phyloP scores from a whole-genome alignment of 2,797 vertebrate genomes.

The Leptatherina wallacei region DNA sequence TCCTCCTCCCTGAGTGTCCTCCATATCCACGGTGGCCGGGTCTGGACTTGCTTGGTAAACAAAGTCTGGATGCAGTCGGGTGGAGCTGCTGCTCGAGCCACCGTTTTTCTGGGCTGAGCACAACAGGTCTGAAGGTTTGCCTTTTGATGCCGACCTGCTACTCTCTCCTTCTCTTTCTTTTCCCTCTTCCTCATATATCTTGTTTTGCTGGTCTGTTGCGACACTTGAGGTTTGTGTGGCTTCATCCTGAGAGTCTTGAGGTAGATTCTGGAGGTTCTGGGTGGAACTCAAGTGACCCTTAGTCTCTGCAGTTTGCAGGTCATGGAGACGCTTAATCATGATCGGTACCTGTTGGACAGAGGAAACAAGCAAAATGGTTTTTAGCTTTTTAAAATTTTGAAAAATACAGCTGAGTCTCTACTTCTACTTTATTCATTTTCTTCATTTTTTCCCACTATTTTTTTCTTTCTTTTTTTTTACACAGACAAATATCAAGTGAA shows the following conservation, averaged over 20 bases:
- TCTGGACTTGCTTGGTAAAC: constrained; percentile 58
- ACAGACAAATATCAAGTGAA: background rate
- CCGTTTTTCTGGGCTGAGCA: constrained; percentile 83
- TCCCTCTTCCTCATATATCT: background rate
- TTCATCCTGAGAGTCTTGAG: constrained; percentile 85
- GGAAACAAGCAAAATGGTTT: background rate
- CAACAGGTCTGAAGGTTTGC: constrained; percentile 37
- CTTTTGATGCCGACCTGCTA: background rate
- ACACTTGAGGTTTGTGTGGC: constrained; percentile 48
- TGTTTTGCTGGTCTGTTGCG: background rate
- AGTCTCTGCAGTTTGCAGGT: constrained; percentile 86
- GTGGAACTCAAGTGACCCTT: constrained; percentile 78
- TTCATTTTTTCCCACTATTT: background rate
- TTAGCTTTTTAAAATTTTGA: background rate
- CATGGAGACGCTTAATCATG: constrained; percentile 88
- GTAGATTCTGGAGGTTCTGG: constrained; percentile 59
- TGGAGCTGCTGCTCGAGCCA: constrained; percentile 79
- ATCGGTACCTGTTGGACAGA: constrained; percentile 86
- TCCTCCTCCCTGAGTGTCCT: constrained; percentile 53
- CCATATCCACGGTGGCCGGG: constrained; percentile 56
- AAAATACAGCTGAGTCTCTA: background rate
- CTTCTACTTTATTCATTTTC: too few species aligned
- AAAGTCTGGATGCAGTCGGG: constrained; percentile 69
- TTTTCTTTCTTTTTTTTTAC: background rate
- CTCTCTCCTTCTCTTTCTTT: constrained; percentile 1